phyloP scores from a whole-genome alignment of 2,113 vertebrate genomes.

The Proteles cristata region DNA sequence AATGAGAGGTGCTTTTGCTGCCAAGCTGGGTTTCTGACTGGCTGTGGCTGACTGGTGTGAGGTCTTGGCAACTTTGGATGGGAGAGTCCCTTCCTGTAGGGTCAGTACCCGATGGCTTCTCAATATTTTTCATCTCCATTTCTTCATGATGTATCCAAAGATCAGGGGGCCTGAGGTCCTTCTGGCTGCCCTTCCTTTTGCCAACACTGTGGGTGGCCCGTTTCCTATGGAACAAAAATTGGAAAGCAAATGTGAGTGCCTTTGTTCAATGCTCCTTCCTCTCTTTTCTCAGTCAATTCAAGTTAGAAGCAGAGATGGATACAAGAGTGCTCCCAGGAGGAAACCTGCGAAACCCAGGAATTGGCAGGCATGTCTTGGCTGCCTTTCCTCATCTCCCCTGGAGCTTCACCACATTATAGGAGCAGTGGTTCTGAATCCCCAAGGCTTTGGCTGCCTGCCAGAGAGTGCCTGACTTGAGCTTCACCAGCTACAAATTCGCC shows the following conservation, averaged over 20 bases:
- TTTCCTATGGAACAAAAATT: slow-evolving; percentile 85
- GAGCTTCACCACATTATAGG: background rate
- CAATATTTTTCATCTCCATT: slow-evolving; percentile 98
- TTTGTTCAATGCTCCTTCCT: background rate
- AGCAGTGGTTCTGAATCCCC: slow-evolving; percentile 19
- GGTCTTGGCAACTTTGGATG: slow-evolving; percentile 92
- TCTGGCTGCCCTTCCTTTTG: slow-evolving; percentile 96
- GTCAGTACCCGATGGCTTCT: slow-evolving; percentile 91
- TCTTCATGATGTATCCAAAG: slow-evolving; percentile 99
- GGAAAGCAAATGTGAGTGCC: background rate
- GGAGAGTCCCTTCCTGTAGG: slow-evolving; percentile 89
- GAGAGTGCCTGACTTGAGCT: background rate
- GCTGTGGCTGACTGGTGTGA: slow-evolving; percentile 93
- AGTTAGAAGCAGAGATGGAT: background rate
- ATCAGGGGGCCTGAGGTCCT: slow-evolving; percentile 95
- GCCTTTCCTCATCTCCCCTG: background rate
- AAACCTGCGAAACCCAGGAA: slow-evolving; percentile 9
- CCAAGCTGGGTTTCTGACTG: slow-evolving; percentile 96
- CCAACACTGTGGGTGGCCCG: slow-evolving; percentile 91
- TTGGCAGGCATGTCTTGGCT: slow-evolving; percentile 13
- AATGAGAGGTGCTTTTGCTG: slow-evolving; percentile 93
- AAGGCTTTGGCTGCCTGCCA: slow-evolving; percentile 44
- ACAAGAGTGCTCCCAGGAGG: slow-evolving; percentile 48
- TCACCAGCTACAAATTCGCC: slow-evolving; percentile 28
- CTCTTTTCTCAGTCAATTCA: slow-evolving; percentile 20